Conservation (phyloP, 1,140 invertebrate genomes). For the Scaptomyza montana region DNA sequence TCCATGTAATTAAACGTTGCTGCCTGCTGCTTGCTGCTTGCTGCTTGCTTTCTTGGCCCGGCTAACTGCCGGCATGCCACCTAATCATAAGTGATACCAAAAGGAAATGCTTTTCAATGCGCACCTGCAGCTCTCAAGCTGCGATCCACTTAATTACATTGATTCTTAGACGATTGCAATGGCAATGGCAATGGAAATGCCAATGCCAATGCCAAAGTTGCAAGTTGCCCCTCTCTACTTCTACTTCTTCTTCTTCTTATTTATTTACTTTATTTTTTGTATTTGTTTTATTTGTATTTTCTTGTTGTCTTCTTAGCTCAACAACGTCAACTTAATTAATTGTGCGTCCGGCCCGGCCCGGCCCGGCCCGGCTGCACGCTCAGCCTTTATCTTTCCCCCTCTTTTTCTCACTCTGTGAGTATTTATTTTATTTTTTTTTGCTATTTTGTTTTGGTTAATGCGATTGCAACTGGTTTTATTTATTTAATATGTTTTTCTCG, state of each 20-base stretch:
- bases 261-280: constrained; percentile 2
- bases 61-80: constrained; percentile 78
- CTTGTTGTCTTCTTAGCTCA: constrained; percentile 16
- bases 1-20: constrained; percentile 74
- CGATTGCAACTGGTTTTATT: constrained; percentile 39
- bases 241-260: neutral
- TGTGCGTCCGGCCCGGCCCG: constrained; percentile 67
- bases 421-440: constrained; percentile 32
- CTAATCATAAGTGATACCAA: constrained; percentile 82
- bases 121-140: constrained; percentile 33
- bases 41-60: constrained; percentile 25
- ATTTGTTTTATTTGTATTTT: neutral
- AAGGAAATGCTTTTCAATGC: constrained; percentile 74
- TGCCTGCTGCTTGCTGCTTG: constrained; percentile 28
- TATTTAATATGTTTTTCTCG: constrained; percentile 5
- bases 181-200: constrained; percentile 13
- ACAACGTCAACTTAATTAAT: constrained; percentile 80
- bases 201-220: constrained; percentile 28
- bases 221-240: neutral
- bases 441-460: constrained; percentile 41
- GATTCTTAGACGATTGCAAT: constrained; percentile 77
- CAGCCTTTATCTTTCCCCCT: neutral
- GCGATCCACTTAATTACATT: constrained; percentile 74
- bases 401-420: constrained; percentile 1
- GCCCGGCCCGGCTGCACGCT: too few relatives aligned